Conservation (phyloP, 2,113 vertebrate genomes). For the Acrocephalus kingi region DNA sequence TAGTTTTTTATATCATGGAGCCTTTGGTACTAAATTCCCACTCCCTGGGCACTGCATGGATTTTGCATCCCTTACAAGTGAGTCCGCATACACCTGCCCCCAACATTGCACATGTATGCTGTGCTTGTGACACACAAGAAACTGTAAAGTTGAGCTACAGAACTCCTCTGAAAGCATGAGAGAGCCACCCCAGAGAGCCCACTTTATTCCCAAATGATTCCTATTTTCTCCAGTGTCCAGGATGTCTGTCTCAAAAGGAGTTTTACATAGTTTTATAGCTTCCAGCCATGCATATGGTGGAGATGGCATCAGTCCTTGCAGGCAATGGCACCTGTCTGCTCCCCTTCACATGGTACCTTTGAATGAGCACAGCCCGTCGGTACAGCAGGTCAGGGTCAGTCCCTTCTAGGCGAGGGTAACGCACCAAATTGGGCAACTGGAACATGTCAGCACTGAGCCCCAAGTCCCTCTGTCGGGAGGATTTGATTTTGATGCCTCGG, state of each 20-base stretch:
- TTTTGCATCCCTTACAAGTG: not conserved
- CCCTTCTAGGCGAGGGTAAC: conserved; percentile 95
- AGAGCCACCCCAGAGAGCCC: not conserved
- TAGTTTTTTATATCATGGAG: not conserved
- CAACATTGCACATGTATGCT: accelerated
- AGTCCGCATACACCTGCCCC: not conserved
- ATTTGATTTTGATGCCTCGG: conserved; percentile 95
- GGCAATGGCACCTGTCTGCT: not conserved
- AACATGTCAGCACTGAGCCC: conserved; percentile 95
- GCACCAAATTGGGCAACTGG: conserved; percentile 90
- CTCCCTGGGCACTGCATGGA: not conserved
- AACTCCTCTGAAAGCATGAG: not conserved
- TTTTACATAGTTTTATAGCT: not conserved
- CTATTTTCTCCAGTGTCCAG: not conserved
- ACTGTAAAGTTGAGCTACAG: not conserved
- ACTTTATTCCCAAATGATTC: not conserved
- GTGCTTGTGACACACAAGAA: not conserved
- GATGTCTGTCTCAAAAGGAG: not conserved
- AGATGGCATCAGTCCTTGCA: not conserved
- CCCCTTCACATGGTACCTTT: conserved; percentile 77
- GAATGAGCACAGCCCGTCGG: conserved; percentile 87
- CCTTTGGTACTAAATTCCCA: not conserved
- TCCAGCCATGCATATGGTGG: not conserved
- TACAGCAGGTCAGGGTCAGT: conserved; percentile 89
- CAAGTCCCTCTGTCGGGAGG: conserved; percentile 89